Evolutionary conservation across 64 coral and sea anemone species (phyloP).

Genomic region (Montipora foliosa): DNA sequence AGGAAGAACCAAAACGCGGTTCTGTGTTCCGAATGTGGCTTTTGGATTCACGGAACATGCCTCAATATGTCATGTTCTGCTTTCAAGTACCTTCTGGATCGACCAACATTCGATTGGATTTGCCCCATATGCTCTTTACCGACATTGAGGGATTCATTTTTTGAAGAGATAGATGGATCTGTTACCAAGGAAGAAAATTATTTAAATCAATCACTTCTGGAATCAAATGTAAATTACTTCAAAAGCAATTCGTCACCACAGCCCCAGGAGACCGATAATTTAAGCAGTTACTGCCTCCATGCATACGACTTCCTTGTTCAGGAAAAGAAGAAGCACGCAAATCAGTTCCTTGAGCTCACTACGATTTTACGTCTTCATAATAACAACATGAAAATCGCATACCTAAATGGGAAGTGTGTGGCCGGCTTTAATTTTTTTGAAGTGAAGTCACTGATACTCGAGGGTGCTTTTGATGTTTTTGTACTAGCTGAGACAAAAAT

Average conservation of each 20-base stretch:
- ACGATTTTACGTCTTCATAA: neutral
- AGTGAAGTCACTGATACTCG: slow-evolving; percentile 18
- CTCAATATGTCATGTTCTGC: too few species aligned
- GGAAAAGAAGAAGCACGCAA: slow-evolving; percentile 1
- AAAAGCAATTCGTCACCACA: neutral
- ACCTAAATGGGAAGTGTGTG: slow-evolving; percentile 52
- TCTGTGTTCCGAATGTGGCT: too few species aligned
- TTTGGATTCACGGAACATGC: too few species aligned
- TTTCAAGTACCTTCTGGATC: neutral
- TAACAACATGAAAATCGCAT: slow-evolving; percentile 38
- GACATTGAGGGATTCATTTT: neutral
- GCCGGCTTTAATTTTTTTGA: slow-evolving; percentile 59
- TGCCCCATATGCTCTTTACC: slow-evolving; percentile 7
- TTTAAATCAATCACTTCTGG: neutral
- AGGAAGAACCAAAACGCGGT: too few species aligned
- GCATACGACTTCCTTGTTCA: neutral
- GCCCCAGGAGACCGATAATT: neutral
- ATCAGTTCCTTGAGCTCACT: neutral
- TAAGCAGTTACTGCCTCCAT: neutral
- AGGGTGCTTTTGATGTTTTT: slow-evolving; percentile 38
- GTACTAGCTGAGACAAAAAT: slow-evolving; percentile 52
- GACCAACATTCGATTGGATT: slow-evolving; percentile 12
- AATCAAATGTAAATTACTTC: neutral
- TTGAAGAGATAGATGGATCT: neutral
- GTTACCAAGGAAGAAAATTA: too few species aligned